Percentiles rank a stretch among this genome's conserved stretches.
These are phyloP conservation scores for Etheostoma perlongum DNA, from an alignment of 2,797 vertebrate genomes.

Conservation along the genomic window DNA sequence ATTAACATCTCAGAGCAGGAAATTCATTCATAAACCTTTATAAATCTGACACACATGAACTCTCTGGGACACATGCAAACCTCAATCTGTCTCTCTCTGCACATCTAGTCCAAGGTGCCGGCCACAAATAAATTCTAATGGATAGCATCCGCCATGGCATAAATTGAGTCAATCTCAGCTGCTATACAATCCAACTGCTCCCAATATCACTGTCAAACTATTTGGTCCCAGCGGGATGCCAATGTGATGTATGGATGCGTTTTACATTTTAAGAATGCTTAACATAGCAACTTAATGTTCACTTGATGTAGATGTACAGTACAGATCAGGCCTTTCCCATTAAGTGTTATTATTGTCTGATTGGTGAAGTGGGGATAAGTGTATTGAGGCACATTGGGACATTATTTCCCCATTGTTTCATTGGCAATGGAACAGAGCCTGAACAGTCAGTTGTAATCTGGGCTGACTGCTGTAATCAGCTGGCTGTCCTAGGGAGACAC, in stretches of 20 bases:
- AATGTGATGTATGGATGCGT: neutral
- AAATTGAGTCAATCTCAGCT: constrained; percentile 32
- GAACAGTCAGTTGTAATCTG: constrained; percentile 61
- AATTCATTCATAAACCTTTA: constrained; percentile 77
- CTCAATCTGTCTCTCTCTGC: constrained; percentile 70
- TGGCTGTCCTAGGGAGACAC: constrained; percentile 39
- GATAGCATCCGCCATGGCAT: constrained; percentile 6
- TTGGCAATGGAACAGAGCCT: constrained; percentile 44
- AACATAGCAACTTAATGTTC: constrained; percentile 22
- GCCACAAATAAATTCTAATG: constrained; percentile 25
- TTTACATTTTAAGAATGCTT: constrained; percentile 9
- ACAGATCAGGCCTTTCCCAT: constrained; percentile 6
- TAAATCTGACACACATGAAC: constrained; percentile 76
- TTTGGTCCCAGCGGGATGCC: constrained; percentile 17
- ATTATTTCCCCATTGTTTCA: constrained; percentile 51
- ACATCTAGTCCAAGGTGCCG: constrained; percentile 20
- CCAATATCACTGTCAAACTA: constrained; percentile 7
- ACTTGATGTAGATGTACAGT: constrained; percentile 2
- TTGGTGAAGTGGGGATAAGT: constrained; percentile 35
- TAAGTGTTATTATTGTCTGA: constrained; percentile 40
- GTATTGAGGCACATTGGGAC: constrained; percentile 29
- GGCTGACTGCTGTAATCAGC: constrained; percentile 61
- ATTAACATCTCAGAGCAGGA: constrained; percentile 79
- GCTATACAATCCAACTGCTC: constrained; percentile 13
- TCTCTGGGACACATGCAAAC: constrained; percentile 66